Conservation (phyloP, 2,797 vertebrate species). For the Tragelaphus oryx region DNA sequence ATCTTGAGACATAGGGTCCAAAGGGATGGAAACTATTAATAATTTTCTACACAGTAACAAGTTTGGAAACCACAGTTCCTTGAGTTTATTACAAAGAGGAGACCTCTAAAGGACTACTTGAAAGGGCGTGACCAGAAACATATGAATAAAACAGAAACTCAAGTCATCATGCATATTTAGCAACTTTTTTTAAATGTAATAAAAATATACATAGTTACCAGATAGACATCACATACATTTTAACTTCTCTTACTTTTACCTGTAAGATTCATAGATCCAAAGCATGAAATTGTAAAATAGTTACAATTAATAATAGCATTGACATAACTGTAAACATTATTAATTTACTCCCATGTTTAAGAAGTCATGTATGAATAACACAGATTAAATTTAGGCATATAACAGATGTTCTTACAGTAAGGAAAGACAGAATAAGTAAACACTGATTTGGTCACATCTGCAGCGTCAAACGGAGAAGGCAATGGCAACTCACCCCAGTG, state of each 20-base stretch:
- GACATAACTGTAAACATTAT: neutral
- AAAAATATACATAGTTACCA: neutral
- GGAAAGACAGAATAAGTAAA: neutral
- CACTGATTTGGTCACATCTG: neutral
- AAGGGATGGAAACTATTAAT: neutral
- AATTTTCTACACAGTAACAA: neutral
- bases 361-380: neutral
- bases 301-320: neutral
- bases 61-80: neutral
- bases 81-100: neutral
- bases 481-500: neutral
- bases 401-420: neutral
- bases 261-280: neutral
- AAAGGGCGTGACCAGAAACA: neutral
- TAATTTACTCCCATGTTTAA: neutral
- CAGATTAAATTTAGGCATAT: neutral
- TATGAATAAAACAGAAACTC: neutral
- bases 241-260: neutral
- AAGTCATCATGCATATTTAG: neutral
- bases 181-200: neutral
- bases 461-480: neutral
- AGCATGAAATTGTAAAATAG: neutral
- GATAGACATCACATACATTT: neutral
- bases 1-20: neutral
- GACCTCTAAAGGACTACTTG: too few relatives aligned